These are phyloP conservation scores for Chiroxiphia lanceolata DNA, from an alignment of 2,797 vertebrate species.

Conservation along the genomic window DNA sequence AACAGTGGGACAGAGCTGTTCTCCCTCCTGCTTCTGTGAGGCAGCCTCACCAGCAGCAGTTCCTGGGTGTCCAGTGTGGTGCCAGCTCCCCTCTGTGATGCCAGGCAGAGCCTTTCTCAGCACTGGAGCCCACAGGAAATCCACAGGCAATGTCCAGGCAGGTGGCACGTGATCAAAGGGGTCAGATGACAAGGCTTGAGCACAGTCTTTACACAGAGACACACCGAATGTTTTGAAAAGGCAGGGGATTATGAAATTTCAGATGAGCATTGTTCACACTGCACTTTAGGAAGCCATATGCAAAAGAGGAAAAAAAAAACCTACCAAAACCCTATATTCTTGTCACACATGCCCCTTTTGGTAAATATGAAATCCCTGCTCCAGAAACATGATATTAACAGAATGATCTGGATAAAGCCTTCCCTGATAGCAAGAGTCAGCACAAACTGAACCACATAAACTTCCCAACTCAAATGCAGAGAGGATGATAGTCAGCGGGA, in stretches of 20 bases:
- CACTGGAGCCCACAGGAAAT: neutral
- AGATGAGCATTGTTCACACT: neutral
- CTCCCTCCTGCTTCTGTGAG: neutral
- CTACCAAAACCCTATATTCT: neutral
- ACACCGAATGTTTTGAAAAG: neutral
- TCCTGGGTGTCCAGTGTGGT: fast-evolving
- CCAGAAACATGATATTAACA: neutral
- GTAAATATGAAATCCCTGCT: neutral
- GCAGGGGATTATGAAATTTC: neutral
- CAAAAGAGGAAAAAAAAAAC: neutral
- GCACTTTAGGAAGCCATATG: neutral
- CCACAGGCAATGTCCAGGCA: neutral
- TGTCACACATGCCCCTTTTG: neutral
- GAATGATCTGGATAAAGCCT: neutral
- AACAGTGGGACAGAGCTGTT: neutral
- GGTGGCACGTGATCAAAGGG: neutral
- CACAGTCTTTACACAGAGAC: neutral
- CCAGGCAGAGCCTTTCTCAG: neutral
- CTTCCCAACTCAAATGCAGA: neutral
- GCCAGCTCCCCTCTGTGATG: neutral
- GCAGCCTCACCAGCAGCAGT: neutral
- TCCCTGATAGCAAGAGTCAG: neutral
- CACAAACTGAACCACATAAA: neutral
- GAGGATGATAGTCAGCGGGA: neutral
- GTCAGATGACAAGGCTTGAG: neutral